Evolutionary conservation across 2,888 invertebrate species (phyloP).

Genomic region (Pyrrhosoma nymphula): DNA sequence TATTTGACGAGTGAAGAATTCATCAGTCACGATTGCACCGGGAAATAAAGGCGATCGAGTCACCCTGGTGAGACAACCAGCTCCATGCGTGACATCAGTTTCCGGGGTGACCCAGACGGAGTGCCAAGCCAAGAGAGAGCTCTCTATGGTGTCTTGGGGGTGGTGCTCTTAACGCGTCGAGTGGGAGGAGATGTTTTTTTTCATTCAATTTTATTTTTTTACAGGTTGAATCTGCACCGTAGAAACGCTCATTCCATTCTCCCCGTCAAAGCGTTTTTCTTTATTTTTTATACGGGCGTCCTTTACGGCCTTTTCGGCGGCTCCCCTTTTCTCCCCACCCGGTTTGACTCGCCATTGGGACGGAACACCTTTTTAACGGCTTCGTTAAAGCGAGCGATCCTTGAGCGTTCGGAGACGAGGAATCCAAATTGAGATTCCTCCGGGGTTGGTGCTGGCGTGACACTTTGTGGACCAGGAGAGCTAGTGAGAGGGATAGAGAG

Average conservation of each 20-base stretch:
- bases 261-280: background rate
- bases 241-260: background rate
- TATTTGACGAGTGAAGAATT: too few relatives aligned
- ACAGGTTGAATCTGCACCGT: background rate
- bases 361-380: slow-evolving; percentile 38
- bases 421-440: slow-evolving; percentile 48
- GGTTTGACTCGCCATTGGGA: background rate
- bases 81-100: background rate
- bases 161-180: background rate
- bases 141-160: background rate
- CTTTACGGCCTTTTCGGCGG: slow-evolving; percentile 9
- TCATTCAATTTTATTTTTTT: background rate
- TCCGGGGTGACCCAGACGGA: background rate
- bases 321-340: background rate
- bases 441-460: background rate
- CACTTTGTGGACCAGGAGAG: background rate
- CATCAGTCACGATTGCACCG: background rate
- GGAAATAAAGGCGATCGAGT: background rate
- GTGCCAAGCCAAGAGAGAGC: background rate
- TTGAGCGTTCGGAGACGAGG: background rate
- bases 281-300: background rate
- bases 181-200: background rate
- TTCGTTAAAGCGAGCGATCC: slow-evolving; percentile 30
- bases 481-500: too few relatives aligned
- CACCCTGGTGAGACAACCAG: background rate